phyloP scores from a whole-genome alignment of 2,113 vertebrate species.

The Spheniscus mendiculus region DNA sequence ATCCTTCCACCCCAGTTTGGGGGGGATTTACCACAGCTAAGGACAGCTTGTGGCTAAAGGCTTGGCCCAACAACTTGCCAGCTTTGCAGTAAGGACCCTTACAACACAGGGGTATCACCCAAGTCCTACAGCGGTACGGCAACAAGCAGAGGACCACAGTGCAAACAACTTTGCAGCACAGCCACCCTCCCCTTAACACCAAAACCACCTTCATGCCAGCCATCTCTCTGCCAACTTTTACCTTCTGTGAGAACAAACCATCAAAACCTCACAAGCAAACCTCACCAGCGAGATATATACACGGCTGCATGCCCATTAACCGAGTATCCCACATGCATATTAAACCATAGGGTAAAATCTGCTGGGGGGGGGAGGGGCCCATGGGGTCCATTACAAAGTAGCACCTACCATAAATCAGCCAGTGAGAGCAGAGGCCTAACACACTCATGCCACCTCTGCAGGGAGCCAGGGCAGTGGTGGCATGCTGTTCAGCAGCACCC shows the following conservation, averaged over 20 bases:
- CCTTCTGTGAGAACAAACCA: background rate
- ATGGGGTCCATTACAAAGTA: background rate
- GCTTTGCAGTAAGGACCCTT: background rate
- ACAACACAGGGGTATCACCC: background rate
- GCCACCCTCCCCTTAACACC: background rate
- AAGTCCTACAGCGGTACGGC: background rate
- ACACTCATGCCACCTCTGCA: background rate
- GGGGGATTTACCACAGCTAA: background rate
- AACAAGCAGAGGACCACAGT: background rate
- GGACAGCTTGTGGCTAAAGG: background rate
- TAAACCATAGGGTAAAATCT: background rate
- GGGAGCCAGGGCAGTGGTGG: background rate
- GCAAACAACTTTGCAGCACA: background rate
- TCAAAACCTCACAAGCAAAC: background rate
- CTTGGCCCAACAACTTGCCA: background rate
- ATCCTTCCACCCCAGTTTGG: background rate
- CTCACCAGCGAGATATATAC: background rate
- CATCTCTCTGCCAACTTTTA: background rate
- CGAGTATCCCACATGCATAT: background rate
- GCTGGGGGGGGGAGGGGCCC: background rate
- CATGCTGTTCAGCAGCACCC: background rate
- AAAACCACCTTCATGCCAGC: background rate
- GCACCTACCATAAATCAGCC: background rate
- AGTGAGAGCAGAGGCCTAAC: background rate
- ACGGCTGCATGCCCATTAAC: rapidly evolving